Percentiles rank a stretch among this genome's conserved stretches.
Conservation (phyloP, 2,797 vertebrate genomes). For the Platalea minor region DNA sequence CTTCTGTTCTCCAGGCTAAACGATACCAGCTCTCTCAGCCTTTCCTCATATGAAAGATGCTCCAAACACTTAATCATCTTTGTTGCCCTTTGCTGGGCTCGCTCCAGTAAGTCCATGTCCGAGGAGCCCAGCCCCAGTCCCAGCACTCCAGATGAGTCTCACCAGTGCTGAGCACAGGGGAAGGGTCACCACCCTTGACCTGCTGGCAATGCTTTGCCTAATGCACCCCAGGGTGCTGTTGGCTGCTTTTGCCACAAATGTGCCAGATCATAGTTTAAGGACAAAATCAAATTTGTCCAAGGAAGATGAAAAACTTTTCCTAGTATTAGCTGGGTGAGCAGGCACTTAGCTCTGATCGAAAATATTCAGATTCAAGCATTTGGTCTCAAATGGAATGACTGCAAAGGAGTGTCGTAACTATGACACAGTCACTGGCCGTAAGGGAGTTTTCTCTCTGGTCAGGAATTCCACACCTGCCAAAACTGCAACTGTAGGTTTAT, state of each 20-base stretch:
- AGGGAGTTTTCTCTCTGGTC: neutral
- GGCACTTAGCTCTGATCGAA: neutral
- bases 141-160: neutral
- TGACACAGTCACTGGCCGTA: rapidly evolving
- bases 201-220: neutral
- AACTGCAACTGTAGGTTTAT: neutral
- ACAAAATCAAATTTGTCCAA: neutral
- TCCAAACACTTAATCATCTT: neutral
- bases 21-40: neutral
- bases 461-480: neutral
- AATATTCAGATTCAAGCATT: neutral
- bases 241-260: neutral
- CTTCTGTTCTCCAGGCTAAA: neutral
- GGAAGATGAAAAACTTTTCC: neutral
- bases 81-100: neutral
- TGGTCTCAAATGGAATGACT: neutral
- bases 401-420: neutral
- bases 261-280: neutral
- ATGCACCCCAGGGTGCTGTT: neutral
- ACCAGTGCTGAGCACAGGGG: neutral
- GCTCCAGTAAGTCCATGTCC: too few relatives aligned
- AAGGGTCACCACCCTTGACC: neutral
- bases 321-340: neutral
- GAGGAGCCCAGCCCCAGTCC: neutral
- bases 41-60: neutral